Conservation (phyloP, 2,797 vertebrate species). For the Oophaga sylvatica region DNA sequence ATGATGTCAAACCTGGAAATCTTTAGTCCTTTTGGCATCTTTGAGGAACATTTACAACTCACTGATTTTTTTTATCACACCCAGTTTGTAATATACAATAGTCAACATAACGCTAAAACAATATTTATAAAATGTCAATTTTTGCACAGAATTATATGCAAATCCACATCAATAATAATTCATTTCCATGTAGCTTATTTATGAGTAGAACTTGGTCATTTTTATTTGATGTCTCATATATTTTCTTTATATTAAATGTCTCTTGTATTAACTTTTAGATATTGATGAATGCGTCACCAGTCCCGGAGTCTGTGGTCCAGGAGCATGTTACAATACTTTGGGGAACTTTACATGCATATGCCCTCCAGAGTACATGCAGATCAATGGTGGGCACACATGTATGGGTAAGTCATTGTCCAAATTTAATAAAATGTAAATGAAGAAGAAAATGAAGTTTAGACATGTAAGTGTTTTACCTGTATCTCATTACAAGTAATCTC, state of each 20-base stretch:
- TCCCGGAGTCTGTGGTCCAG: slow-evolving; percentile 84
- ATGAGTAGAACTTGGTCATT: background rate
- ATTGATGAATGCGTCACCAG: slow-evolving; percentile 85
- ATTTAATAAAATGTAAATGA: background rate
- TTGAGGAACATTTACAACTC: background rate
- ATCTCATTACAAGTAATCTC: no score
- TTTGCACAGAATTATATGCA: background rate
- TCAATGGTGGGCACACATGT: slow-evolving; percentile 80
- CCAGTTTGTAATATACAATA: background rate
- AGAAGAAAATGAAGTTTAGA: background rate
- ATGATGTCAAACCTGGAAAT: background rate
- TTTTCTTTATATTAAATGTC: background rate
- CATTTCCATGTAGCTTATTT: background rate
- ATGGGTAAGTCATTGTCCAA: slow-evolving; percentile 71
- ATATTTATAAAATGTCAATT: background rate
- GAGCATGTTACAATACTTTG: slow-evolving; percentile 84
- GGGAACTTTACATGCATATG: slow-evolving; percentile 84
- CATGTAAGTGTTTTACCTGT: no score
- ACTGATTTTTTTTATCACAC: background rate
- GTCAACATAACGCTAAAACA: background rate
- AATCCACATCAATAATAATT: background rate
- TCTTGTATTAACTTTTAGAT: slow-evolving; percentile 70
- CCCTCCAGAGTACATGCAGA: slow-evolving; percentile 81
- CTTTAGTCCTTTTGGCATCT: no score
- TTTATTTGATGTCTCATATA: background rate